Percentiles rank a stretch among this genome's conserved stretches.
Evolutionary conservation across 2,888 invertebrate species (phyloP).

Genomic region (Drosophila kuntzei): DNA sequence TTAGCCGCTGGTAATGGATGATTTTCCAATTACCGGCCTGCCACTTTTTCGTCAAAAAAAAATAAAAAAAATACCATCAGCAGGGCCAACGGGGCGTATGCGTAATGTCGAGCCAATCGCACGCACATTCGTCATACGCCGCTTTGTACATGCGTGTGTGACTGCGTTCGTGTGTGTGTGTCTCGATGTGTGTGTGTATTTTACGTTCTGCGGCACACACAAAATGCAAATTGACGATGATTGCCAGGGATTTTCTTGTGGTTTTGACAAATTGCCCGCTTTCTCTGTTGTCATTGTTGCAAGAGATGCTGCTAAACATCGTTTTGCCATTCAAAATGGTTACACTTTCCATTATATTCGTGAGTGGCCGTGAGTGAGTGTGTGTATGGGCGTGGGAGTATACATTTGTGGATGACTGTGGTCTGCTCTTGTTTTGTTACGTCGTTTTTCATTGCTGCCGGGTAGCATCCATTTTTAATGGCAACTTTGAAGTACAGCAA

Average conservation of each 20-base stretch:
- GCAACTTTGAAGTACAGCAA: conserved; percentile 27
- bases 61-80: neutral
- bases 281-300: conserved; percentile 59
- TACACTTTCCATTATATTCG: conserved; percentile 42
- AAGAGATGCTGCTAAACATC: conserved; percentile 54
- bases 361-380: conserved; percentile 19
- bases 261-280: conserved; percentile 69
- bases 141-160: conserved; percentile 13
- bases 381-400: conserved; percentile 11
- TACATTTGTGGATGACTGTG: conserved; percentile 17
- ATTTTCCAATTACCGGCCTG: conserved; percentile 78
- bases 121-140: conserved; percentile 71
- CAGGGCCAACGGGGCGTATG: conserved; percentile 51
- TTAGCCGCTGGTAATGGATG: conserved; percentile 76
- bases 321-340: conserved; percentile 61
- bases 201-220: conserved; percentile 21
- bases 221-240: conserved; percentile 72
- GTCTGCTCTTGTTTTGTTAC: conserved; percentile 13
- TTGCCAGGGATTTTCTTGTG: conserved; percentile 72
- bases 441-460: conserved; percentile 26
- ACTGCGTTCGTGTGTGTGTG: neutral
- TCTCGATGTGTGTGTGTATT: neutral
- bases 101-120: conserved; percentile 62
- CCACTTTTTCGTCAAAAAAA: conserved; percentile 36
- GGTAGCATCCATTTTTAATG: conserved; percentile 62